Conservation (phyloP, 2,797 vertebrate genomes). For the Pteronotus mesoamericanus region DNA sequence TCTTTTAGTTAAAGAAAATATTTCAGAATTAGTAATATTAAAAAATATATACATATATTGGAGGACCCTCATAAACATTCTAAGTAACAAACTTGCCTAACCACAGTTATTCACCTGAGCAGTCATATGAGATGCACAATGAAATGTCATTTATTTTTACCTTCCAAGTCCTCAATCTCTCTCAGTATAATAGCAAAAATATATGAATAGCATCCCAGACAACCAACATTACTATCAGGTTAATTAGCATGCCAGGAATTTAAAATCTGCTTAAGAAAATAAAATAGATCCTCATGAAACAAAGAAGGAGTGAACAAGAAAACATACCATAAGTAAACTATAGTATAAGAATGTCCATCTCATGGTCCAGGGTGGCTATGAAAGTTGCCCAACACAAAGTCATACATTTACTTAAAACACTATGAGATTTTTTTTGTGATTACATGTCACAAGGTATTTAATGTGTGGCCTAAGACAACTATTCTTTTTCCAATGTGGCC, state of each 20-base stretch:
- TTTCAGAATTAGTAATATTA: not conserved
- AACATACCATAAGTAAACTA: not conserved
- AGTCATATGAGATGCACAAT: not conserved
- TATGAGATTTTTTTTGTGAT: too few species aligned
- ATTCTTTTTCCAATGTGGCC: too few species aligned
- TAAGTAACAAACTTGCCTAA: not conserved
- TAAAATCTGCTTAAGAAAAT: not conserved
- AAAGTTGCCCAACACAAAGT: too few species aligned
- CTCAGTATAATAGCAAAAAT: not conserved
- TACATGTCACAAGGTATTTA: too few species aligned
- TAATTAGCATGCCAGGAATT: not conserved
- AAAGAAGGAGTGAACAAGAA: not conserved
- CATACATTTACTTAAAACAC: too few species aligned
- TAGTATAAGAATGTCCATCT: too few species aligned
- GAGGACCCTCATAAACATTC: not conserved
- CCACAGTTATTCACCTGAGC: not conserved
- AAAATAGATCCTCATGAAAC: not conserved
- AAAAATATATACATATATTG: not conserved
- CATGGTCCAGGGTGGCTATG: too few species aligned
- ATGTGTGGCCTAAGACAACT: too few species aligned
- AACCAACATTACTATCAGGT: not conserved
- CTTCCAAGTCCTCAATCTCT: not conserved
- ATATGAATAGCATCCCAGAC: not conserved
- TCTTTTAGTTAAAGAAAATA: not conserved
- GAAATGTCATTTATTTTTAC: not conserved